phyloP scores from a whole-genome alignment of 2,113 vertebrate genomes.

The Hippotragus niger region DNA sequence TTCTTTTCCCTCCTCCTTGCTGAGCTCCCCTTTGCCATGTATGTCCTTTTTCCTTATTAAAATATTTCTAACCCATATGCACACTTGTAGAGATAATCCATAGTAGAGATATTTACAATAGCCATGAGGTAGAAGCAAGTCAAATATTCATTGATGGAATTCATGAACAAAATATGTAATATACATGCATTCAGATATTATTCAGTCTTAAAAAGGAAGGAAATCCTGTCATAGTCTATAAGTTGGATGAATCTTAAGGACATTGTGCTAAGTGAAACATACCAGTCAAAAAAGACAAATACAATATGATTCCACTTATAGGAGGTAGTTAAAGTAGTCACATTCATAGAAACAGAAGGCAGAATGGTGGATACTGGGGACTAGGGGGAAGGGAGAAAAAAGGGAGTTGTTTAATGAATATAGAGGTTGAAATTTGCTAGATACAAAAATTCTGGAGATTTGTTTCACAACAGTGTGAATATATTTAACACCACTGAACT shows the following conservation, averaged over 20 bases:
- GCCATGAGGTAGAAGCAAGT: not conserved
- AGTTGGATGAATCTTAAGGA: not conserved
- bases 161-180: not conserved
- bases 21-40: not conserved
- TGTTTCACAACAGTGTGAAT: not conserved
- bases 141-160: not conserved
- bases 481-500: not conserved
- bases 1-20: not conserved
- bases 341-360: not conserved
- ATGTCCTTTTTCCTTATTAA: not conserved
- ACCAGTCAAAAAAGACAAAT: not conserved
- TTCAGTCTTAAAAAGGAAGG: not conserved
- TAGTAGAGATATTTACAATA: not conserved
- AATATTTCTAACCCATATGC: not conserved
- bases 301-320: not conserved
- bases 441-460: not conserved
- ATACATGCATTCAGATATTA: not conserved
- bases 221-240: not conserved
- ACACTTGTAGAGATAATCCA: not conserved
- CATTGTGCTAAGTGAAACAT: not conserved
- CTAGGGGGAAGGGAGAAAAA: rapidly evolving
- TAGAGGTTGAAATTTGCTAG: not conserved
- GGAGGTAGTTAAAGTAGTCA: not conserved
- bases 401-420: not conserved
- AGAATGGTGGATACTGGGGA: not conserved